Percentiles rank a stretch among this genome's conserved stretches.
Evolutionary conservation across 2,113 vertebrate genomes (phyloP).

Genomic region (Cercocebus atys): DNA sequence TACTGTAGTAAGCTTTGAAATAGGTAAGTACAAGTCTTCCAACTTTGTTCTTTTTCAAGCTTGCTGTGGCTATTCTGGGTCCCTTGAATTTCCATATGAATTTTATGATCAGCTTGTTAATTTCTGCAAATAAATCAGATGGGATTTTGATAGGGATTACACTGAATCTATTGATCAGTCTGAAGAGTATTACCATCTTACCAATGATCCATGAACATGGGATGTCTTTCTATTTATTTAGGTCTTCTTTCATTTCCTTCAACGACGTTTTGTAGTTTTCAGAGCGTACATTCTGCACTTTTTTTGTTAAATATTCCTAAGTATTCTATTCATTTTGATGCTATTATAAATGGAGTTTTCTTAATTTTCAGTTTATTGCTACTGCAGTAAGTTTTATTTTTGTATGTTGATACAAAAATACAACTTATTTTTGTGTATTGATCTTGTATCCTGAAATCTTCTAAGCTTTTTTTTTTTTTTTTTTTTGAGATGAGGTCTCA

Average conservation of each 20-base stretch:
- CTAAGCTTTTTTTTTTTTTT: too few species aligned
- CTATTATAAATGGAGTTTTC: background rate
- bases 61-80: background rate
- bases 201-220: background rate
- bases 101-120: background rate
- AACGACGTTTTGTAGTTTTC: background rate
- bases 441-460: background rate
- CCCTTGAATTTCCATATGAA: background rate
- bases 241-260: background rate
- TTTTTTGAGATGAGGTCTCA: too few species aligned
- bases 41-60: background rate
- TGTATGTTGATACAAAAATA: background rate
- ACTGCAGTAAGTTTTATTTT: background rate
- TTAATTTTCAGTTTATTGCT: background rate
- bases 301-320: background rate
- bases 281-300: background rate
- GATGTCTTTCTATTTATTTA: background rate
- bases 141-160: background rate
- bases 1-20: background rate
- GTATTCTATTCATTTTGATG: background rate
- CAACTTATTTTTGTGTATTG: background rate
- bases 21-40: background rate
- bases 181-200: background rate
- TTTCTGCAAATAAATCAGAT: background rate
- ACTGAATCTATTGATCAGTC: background rate